phyloP scores from a whole-genome alignment of 2,113 vertebrate genomes.

The Ictidomys tridecemlineatus region DNA sequence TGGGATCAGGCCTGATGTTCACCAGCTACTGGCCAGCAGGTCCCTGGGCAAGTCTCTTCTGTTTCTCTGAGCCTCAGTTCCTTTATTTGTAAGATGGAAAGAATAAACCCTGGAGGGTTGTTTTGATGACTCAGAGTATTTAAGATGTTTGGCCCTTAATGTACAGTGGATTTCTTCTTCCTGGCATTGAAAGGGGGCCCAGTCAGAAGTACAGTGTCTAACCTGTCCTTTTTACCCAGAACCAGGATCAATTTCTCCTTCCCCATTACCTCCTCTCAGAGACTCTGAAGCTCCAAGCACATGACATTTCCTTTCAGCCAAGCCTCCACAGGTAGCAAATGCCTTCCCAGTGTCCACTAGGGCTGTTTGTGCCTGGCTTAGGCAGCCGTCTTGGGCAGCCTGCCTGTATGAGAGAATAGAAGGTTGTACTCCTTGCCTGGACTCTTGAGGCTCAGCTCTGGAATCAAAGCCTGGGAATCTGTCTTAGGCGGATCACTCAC shows the following conservation, averaged over 20 bases:
- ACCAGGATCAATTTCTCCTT: background rate
- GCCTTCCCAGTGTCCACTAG: background rate
- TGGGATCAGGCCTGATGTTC: background rate
- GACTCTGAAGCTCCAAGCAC: background rate
- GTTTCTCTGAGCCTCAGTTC: background rate
- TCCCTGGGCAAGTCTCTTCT: background rate
- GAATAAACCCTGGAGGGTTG: background rate
- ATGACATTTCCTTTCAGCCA: background rate
- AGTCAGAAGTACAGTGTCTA: background rate
- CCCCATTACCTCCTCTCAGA: background rate
- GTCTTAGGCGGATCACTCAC: background rate
- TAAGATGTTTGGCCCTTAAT: background rate
- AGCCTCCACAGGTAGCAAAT: background rate
- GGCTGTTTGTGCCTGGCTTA: background rate
- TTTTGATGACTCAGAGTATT: background rate
- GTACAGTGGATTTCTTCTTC: background rate
- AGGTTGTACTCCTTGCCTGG: slow-evolving; percentile 49
- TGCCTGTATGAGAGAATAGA: slow-evolving; percentile 3
- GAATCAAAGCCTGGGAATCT: slow-evolving; percentile 61
- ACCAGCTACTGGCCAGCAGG: background rate
- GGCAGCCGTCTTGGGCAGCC: background rate
- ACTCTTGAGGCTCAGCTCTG: slow-evolving; percentile 7
- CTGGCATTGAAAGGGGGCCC: background rate
- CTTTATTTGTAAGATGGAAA: background rate
- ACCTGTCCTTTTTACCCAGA: background rate